Percentiles rank a stretch among this genome's conserved stretches.
phyloP scores from a whole-genome alignment of 2,113 vertebrate genomes.

The Panurus biarmicus region DNA sequence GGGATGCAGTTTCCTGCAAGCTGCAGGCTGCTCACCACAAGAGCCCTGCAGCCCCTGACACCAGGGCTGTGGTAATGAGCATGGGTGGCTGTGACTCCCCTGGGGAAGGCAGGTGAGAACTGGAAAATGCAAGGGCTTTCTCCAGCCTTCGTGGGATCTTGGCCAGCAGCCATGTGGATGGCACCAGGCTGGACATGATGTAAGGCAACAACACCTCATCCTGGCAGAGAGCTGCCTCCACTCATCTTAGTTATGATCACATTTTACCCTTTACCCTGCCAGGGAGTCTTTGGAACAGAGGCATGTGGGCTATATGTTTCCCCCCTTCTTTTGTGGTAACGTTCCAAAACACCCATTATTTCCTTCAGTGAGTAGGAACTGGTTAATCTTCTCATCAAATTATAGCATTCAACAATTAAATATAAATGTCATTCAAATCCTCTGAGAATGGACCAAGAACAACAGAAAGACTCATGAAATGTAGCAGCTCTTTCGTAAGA shows the following conservation, averaged over 20 bases:
- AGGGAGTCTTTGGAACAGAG: not conserved
- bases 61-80: fast-evolving
- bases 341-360: not conserved
- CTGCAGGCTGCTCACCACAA: not conserved
- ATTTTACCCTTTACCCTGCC: not conserved
- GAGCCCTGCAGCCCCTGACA: not conserved
- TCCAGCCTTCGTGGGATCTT: not conserved
- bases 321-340: not conserved
- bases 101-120: not conserved
- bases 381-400: not conserved
- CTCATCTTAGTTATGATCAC: not conserved
- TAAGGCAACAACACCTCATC: not conserved
- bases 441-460: slow-evolving; percentile 15
- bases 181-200: not conserved
- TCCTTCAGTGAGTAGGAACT: not conserved
- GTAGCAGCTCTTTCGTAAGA: not conserved
- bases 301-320: not conserved
- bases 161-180: not conserved
- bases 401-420: not conserved
- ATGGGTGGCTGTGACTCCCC: not conserved
- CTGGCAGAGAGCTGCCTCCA: not conserved
- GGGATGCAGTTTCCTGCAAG: not conserved
- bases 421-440: not conserved
- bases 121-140: not conserved
- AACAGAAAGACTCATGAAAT: slow-evolving; percentile 8